A percentile compares a stretch with the other conserved stretches of the same genome.
Conservation (phyloP, 1,140 invertebrate species). For the Macrostomum lignano region DNA sequence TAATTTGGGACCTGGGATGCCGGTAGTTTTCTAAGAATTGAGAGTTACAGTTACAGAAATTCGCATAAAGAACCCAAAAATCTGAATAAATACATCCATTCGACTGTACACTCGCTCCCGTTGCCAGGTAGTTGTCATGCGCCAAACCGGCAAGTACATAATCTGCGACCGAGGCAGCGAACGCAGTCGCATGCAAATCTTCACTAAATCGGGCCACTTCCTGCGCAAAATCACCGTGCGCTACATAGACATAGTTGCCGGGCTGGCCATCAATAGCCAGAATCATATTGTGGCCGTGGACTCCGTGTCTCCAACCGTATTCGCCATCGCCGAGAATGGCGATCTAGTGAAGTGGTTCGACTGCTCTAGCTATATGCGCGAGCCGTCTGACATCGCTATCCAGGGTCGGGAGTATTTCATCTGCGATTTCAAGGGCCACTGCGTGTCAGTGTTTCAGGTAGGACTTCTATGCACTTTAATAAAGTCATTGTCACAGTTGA, state of each 20-base stretch:
- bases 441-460: too few species aligned
- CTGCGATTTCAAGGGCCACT: conserved; percentile 87
- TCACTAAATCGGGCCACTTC: conserved; percentile 33
- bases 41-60: too few species aligned
- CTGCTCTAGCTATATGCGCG: conserved; percentile 77
- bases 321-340: conserved; percentile 59
- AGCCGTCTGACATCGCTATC: conserved; percentile 79
- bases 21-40: too few species aligned
- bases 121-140: conserved; percentile 69
- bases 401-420: conserved; percentile 75
- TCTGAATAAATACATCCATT: too few species aligned
- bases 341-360: conserved; percentile 74
- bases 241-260: conserved; percentile 88
- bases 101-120: too few species aligned
- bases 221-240: conserved; percentile 67
- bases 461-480: too few species aligned
- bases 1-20: too few species aligned
- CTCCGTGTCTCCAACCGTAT: conserved; percentile 78
- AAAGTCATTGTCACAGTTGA: too few species aligned
- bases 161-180: conserved; percentile 84
- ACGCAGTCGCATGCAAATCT: conserved; percentile 78
- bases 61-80: too few species aligned
- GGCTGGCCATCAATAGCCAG: conserved; percentile 54
- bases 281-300: conserved; percentile 87
- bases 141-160: conserved; percentile 38